phyloP scores from a whole-genome alignment of 1,140 invertebrate genomes.

The Asbolus verrucosus region DNA sequence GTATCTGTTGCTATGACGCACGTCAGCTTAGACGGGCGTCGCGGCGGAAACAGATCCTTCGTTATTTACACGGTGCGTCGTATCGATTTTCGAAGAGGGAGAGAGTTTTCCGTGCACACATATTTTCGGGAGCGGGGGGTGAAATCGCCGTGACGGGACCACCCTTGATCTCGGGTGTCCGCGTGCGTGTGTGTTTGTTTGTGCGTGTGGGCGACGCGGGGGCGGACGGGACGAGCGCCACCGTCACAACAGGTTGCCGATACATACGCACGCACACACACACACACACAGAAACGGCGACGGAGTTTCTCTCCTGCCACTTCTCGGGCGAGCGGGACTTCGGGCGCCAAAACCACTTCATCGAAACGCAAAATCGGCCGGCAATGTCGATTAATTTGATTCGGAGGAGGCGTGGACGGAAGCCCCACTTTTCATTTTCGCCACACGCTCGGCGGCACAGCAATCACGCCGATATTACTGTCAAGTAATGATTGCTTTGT shows the following conservation, averaged over 20 bases:
- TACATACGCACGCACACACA: not conserved
- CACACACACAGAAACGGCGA: too few relatives aligned
- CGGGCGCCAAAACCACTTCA: too few relatives aligned
- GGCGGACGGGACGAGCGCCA: constrained; percentile 3
- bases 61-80: not conserved
- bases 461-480: not conserved
- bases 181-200: not conserved
- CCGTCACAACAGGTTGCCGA: constrained; percentile 44
- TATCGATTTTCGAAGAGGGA: not conserved
- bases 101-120: too few relatives aligned
- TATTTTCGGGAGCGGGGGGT: not conserved
- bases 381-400: constrained; percentile 39
- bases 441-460: not conserved
- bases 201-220: constrained; percentile 10
- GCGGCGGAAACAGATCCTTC: not conserved
- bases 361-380: not conserved
- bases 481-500: too few relatives aligned
- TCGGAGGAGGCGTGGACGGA: not conserved
- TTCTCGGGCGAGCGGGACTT: not conserved
- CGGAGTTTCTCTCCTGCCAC: constrained; percentile 1
- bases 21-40: not conserved
- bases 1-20: constrained; percentile 3
- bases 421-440: too few relatives aligned
- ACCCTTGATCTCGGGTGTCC: too few relatives aligned
- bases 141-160: constrained; percentile 13